phyloP scores from a whole-genome alignment of 2,113 vertebrate genomes.

The Rousettus leschenaultii region DNA sequence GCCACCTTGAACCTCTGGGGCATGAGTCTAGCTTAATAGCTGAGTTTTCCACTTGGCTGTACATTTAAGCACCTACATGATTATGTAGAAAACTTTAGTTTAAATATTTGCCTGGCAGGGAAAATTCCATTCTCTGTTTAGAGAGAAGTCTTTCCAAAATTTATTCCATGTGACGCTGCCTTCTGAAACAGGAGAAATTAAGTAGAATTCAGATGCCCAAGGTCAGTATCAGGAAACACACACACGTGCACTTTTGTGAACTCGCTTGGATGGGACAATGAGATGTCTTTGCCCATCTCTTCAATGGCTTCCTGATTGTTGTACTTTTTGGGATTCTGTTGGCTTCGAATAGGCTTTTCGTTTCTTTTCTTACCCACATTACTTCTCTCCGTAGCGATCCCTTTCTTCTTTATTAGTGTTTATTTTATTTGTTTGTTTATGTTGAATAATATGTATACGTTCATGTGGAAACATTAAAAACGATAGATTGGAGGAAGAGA shows the following conservation, averaged over 20 bases:
- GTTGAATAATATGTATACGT: background rate
- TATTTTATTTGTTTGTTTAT: conserved; percentile 49
- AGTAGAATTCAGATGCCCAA: conserved; percentile 1
- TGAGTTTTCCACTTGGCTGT: background rate
- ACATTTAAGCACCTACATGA: conserved; percentile 14
- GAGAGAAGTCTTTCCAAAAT: conserved; percentile 23
- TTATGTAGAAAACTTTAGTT: conserved; percentile 8
- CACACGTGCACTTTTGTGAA: background rate
- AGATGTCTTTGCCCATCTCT: background rate
- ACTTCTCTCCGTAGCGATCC: background rate
- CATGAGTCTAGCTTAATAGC: background rate
- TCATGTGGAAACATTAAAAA: conserved; percentile 9
- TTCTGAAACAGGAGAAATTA: conserved; percentile 14
- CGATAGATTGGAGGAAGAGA: background rate
- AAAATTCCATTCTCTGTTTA: background rate
- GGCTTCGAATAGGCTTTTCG: conserved; percentile 6
- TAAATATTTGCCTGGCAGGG: conserved; percentile 9
- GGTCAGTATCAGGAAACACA: background rate
- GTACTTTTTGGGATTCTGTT: background rate
- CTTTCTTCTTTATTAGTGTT: conserved; percentile 32
- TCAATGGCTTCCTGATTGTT: background rate
- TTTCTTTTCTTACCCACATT: background rate
- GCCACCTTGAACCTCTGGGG: background rate
- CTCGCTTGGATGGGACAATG: background rate
- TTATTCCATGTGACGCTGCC: background rate